These are phyloP conservation scores for Pleuronectes platessa DNA, from an alignment of 2,113 vertebrate genomes.

Conservation along the genomic window DNA sequence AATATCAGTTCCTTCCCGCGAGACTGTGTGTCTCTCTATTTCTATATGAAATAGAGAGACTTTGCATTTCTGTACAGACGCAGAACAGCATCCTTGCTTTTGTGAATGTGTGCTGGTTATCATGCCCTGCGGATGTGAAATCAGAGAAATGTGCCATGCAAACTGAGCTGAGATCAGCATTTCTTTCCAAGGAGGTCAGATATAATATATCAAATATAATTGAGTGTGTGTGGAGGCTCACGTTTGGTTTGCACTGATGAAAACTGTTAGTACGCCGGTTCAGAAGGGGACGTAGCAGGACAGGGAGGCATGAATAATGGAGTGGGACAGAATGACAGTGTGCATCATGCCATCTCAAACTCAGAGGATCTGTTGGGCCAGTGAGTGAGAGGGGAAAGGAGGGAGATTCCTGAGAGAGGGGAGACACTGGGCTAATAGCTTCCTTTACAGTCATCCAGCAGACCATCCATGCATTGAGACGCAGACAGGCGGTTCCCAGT, in stretches of 20 bases:
- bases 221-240: too few species aligned
- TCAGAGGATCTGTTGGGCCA: conserved; percentile 34
- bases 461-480: conserved; percentile 45
- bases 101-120: conserved; percentile 10
- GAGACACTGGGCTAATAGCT: conserved; percentile 31
- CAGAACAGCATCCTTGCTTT: background rate
- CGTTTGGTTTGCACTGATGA: background rate
- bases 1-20: too few species aligned
- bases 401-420: background rate
- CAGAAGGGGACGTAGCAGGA: background rate
- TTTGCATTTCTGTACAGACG: background rate
- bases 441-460: conserved; percentile 43
- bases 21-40: too few species aligned
- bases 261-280: background rate
- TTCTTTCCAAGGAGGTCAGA: too few species aligned
- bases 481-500: conserved; percentile 54
- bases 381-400: conserved; percentile 17
- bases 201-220: too few species aligned
- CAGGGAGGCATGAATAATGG: conserved; percentile 32
- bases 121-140: background rate
- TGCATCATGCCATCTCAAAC: conserved; percentile 48
- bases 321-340: conserved; percentile 41
- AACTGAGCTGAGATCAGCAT: background rate
- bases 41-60: too few species aligned
- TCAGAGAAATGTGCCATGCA: background rate